Percentiles rank a stretch among this genome's conserved stretches.
phyloP scores from a whole-genome alignment of 2,888 invertebrate genomes.

The Cantharis rufa region DNA sequence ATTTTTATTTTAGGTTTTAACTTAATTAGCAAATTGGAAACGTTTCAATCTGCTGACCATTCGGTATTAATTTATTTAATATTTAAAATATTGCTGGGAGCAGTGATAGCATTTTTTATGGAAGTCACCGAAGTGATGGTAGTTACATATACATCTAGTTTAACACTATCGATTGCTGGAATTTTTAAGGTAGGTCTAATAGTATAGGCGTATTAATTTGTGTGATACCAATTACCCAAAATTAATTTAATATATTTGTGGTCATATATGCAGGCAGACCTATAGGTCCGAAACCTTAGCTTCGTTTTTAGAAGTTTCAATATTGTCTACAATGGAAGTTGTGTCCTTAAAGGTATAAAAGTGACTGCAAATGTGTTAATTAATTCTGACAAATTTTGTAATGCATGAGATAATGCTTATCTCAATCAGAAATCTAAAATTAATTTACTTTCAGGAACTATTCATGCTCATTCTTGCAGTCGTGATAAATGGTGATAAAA shows the following conservation, averaged over 20 bases:
- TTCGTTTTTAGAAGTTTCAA: too few species aligned
- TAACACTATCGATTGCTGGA: slow-evolving; percentile 93
- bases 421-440: too few species aligned
- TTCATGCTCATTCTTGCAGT: slow-evolving; percentile 89
- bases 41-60: slow-evolving; percentile 56
- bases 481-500: slow-evolving; percentile 81
- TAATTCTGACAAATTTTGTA: too few species aligned
- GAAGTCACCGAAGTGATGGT: slow-evolving; percentile 94
- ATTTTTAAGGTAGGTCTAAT: slow-evolving; percentile 83
- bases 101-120: slow-evolving; percentile 89
- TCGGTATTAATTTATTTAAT: slow-evolving; percentile 42
- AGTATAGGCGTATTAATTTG: too few species aligned
- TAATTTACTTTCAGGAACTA: slow-evolving; percentile 75
- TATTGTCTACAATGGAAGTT: too few species aligned
- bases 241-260: background rate
- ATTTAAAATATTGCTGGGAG: slow-evolving; percentile 73
- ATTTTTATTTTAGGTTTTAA: slow-evolving; percentile 53
- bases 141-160: slow-evolving; percentile 90
- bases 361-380: too few species aligned
- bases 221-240: background rate
- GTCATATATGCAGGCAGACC: too few species aligned
- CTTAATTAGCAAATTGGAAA: slow-evolving; percentile 56
- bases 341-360: too few species aligned
- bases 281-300: too few species aligned
- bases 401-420: too few species aligned